phyloP scores from a whole-genome alignment of 2,113 vertebrate species.

The Lepus timidus region DNA sequence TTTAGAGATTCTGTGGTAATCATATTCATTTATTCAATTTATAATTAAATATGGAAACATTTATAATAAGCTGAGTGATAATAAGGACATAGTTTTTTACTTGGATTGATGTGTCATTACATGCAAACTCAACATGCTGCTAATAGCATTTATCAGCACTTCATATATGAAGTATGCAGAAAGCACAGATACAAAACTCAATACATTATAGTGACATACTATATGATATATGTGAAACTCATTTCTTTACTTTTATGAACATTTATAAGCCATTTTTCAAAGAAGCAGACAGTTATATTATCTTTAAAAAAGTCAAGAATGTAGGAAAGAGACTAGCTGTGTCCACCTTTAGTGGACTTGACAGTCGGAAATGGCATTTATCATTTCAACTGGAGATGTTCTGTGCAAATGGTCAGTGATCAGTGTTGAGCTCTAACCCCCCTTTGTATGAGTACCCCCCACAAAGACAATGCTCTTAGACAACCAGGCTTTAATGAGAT shows the following conservation, averaged over 20 bases:
- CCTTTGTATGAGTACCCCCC: neutral
- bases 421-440: neutral
- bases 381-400: neutral
- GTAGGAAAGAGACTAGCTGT: neutral
- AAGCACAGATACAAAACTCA: slow-evolving; percentile 1
- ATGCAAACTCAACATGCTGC: neutral
- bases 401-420: neutral
- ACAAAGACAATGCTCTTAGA: neutral
- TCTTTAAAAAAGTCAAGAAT: neutral
- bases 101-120: neutral
- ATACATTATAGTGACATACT: neutral
- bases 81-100: neutral
- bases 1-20: neutral
- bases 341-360: neutral
- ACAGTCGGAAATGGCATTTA: neutral
- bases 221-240: neutral
- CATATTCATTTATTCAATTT: neutral
- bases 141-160: neutral
- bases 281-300: neutral
- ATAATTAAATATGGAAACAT: neutral
- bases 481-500: neutral
- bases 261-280: neutral
- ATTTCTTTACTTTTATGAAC: neutral
- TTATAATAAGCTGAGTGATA: neutral
- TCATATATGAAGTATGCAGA: neutral